Conservation (phyloP, 2,797 vertebrate species). For the Forpus xanthops region DNA sequence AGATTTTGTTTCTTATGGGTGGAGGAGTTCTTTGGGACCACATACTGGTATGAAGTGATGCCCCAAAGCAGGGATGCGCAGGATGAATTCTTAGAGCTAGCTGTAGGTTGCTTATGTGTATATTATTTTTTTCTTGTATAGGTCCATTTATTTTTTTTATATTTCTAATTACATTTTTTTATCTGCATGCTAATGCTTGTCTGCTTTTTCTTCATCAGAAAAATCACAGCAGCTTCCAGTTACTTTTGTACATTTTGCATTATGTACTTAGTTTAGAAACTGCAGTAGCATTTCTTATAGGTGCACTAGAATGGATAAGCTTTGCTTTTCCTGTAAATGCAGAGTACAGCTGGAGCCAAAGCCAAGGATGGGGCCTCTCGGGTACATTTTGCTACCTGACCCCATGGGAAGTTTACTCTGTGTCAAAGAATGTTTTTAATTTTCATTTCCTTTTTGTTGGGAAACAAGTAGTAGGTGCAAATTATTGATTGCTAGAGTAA, state of each 20-base stretch:
- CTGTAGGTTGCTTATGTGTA: rapidly evolving
- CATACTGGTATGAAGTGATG: rapidly evolving
- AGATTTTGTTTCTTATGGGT: not conserved
- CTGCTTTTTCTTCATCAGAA: not conserved
- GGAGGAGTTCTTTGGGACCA: not conserved
- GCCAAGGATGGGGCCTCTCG: rapidly evolving
- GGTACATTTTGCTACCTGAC: not conserved
- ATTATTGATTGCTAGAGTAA: not conserved
- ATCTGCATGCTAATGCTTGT: not conserved
- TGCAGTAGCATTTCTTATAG: not conserved
- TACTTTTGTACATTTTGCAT: not conserved
- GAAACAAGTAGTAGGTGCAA: not conserved
- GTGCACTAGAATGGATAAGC: not conserved
- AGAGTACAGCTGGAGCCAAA: not conserved
- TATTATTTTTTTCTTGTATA: not conserved
- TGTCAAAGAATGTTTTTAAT: not conserved
- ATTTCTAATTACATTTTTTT: not conserved
- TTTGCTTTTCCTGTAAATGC: not conserved
- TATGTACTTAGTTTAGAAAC: not conserved
- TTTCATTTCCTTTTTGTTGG: not conserved
- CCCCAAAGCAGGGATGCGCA: not conserved
- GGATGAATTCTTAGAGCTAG: not conserved
- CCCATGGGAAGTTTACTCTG: not conserved
- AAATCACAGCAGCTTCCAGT: not conserved
- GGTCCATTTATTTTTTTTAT: not conserved